Conservation (phyloP, 1,140 invertebrate species). For the Zaprionus capensis region DNA sequence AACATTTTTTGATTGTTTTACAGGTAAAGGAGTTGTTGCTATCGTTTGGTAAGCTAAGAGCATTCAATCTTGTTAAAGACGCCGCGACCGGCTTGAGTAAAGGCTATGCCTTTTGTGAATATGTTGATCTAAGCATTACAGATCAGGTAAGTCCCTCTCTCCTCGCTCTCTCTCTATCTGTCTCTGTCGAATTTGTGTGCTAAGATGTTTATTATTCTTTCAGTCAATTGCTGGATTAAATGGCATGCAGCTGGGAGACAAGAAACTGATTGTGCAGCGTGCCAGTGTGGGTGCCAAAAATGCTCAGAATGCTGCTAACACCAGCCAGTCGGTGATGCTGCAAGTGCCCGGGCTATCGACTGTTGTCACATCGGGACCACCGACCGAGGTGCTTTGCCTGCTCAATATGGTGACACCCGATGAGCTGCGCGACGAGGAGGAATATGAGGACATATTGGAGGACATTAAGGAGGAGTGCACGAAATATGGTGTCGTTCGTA, state of each 20-base stretch:
- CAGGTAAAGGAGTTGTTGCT: conserved; percentile 98
- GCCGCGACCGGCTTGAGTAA: conserved; percentile 98
- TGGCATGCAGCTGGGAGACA: conserved; percentile 99
- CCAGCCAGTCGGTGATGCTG: conserved; percentile 88
- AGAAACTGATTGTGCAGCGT: conserved; percentile 98
- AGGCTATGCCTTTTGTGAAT: conserved; percentile 99
- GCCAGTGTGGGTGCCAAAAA: conserved; percentile 98
- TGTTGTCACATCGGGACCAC: conserved; percentile 94
- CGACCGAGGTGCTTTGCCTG: conserved; percentile 98
- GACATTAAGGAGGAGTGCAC: conserved; percentile 99
- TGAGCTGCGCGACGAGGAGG: conserved; percentile 98
- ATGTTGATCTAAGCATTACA: conserved; percentile 98
- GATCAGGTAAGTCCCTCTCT: conserved; percentile 91
- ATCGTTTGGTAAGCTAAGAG: conserved; percentile 98
- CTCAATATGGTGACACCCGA: conserved; percentile 99
- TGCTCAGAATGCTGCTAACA: conserved; percentile 89
- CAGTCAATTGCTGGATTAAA: conserved; percentile 99
- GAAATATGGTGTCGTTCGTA: conserved; percentile 97
- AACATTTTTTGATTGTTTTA: conserved; percentile 43
- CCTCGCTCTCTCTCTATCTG: not conserved
- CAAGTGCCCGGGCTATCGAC: conserved; percentile 97
- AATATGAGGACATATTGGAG: conserved; percentile 99
- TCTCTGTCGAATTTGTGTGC: not conserved
- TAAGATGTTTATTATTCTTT: conserved; percentile 10
- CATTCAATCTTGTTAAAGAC: conserved; percentile 99